phyloP scores from a whole-genome alignment of 1,140 invertebrate species.

The Lepeophtheirus salmonis region DNA sequence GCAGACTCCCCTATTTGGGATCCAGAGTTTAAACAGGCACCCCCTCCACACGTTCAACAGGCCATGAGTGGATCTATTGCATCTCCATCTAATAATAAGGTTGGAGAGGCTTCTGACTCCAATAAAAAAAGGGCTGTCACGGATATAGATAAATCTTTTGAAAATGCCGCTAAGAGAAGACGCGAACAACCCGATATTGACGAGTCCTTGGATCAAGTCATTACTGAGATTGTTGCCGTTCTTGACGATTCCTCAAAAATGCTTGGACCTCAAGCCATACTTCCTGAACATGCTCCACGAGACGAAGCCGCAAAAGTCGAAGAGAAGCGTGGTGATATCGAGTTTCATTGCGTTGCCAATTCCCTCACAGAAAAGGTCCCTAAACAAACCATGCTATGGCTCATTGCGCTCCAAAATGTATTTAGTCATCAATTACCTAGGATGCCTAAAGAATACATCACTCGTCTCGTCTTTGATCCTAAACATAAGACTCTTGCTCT shows the following conservation, averaged over 20 bases:
- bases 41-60: constrained; percentile 39
- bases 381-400: constrained; percentile 76
- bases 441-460: constrained; percentile 97
- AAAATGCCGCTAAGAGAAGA: constrained; percentile 30
- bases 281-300: constrained; percentile 60
- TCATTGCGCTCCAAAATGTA: constrained; percentile 82
- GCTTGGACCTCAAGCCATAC: constrained; percentile 58
- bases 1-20: constrained; percentile 80
- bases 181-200: constrained; percentile 24
- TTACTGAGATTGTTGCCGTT: constrained; percentile 51
- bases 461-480: constrained; percentile 86
- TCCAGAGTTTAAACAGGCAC: constrained; percentile 55
- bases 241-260: constrained; percentile 53
- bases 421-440: constrained; percentile 85
- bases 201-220: constrained; percentile 39
- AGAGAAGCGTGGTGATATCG: constrained; percentile 67
- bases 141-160: constrained; percentile 18
- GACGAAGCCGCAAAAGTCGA: constrained; percentile 75
- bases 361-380: constrained; percentile 63
- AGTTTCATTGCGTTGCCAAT: constrained; percentile 85
- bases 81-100: not conserved
- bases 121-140: not conserved
- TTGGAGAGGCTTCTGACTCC: not conserved
- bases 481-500: constrained; percentile 85
- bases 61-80: constrained; percentile 21